These are phyloP conservation scores for Merops nubicus DNA, from an alignment of 2,113 vertebrate genomes.

Conservation along the genomic window DNA sequence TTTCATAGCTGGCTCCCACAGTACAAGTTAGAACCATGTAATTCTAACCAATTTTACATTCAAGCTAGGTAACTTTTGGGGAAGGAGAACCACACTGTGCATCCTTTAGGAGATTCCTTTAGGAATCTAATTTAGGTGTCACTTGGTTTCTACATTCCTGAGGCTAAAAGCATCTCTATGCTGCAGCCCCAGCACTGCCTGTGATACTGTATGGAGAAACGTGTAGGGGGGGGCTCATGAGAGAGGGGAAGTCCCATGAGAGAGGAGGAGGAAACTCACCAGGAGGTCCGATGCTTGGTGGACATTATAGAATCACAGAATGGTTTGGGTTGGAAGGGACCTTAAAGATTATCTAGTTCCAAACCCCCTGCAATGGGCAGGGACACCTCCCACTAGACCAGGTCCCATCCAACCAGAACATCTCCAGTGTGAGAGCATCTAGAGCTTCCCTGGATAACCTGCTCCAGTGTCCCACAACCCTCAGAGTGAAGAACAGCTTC, in stretches of 20 bases:
- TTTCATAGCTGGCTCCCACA: neutral
- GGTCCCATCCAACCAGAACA: too few relatives aligned
- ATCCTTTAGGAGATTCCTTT: neutral
- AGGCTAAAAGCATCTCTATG: neutral
- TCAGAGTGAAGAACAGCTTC: too few relatives aligned
- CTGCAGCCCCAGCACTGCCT: neutral
- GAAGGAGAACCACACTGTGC: accelerated
- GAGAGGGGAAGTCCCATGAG: neutral
- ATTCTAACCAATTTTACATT: neutral
- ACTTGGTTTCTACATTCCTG: neutral
- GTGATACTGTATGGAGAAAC: neutral
- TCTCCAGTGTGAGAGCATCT: too few relatives aligned
- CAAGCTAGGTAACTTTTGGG: neutral
- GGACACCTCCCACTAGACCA: too few relatives aligned
- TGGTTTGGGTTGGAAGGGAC: too few relatives aligned
- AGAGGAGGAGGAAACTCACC: neutral
- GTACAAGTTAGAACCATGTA: neutral
- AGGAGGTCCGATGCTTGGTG: neutral
- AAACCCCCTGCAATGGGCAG: too few relatives aligned
- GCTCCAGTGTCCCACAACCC: too few relatives aligned
- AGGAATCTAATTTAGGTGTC: neutral
- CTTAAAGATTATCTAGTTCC: too few relatives aligned
- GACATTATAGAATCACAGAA: neutral
- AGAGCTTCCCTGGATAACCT: too few relatives aligned
- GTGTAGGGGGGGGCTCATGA: neutral